Evolutionary conservation across 2,113 vertebrate genomes (phyloP), one percentile per base, ranked within the genome.

Genomic region (Aegithalos caudatus): DNA sequence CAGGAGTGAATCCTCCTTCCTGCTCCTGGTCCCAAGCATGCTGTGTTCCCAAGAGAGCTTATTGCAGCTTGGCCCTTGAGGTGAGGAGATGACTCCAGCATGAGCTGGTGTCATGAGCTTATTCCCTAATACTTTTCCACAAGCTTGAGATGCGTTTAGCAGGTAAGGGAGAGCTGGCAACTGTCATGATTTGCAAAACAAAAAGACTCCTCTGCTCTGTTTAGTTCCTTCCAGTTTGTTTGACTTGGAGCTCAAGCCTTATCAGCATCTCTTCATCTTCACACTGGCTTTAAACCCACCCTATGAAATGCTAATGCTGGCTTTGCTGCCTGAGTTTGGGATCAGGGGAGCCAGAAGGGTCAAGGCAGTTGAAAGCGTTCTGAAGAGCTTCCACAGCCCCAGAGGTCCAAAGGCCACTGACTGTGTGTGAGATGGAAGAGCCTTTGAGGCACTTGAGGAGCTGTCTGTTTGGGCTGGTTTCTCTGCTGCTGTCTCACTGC

Each of bases 111-210:
- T 62, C 90, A 37, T 58, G 77, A 94, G 48, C 48, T 87, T 61
- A 38, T 81, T 90, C 82, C 56, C 80, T 87, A 61, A 83, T 80
- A 29, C 79, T 94, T 96, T 89, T 77, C 78, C 80, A 76, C 35
- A 23, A 25, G 31, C 88, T 88, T 47, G 78, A 84, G 81, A 85
- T 81, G 29, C 3, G 14, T 91, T 67, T 84, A 65, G 73, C 89
- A 90, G 76, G 90, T 93, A 94, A 76, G 47, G 28, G 58, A 83
- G 62, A 72, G 71, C 73, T 83, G 80, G 88, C 47, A 56, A 54
- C 66, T 45, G 58, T 70, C n/a, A 58, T 0, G 12, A 62, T 80
- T 62, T 65, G 33, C 69, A 70, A 92, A 95, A 78, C 82, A 95
- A 95, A 92, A 62, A 44, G 44, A 23, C 5, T 22, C 42, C 45